Conservation (phyloP, 2,797 vertebrate genomes). For the Anguilla pacifica region DNA sequence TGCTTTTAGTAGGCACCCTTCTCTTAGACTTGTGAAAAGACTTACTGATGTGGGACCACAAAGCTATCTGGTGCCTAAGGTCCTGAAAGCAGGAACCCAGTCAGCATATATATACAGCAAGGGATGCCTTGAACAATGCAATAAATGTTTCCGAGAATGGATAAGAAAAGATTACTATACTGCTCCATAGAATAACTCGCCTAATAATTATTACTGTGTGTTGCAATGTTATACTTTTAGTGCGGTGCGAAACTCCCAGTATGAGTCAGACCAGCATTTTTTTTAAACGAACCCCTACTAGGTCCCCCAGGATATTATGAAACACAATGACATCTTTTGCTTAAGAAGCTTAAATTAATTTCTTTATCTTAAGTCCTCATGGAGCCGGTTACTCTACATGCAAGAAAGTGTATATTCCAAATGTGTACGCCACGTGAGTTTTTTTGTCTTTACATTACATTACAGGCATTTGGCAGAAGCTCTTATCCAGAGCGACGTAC, state of each 20-base stretch:
- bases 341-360: neutral
- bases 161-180: neutral
- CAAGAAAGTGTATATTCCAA: constrained; percentile 35
- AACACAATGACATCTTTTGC: neutral
- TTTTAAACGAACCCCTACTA: neutral
- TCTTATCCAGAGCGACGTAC: too few species aligned
- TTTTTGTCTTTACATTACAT: constrained; percentile 60
- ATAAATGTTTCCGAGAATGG: neutral
- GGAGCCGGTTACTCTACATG: constrained; percentile 40
- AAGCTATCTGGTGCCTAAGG: neutral
- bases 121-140: neutral
- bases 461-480: too few species aligned
- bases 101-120: neutral
- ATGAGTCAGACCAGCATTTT: neutral
- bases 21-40: neutral
- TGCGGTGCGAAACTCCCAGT: neutral
- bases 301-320: neutral
- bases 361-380: neutral
- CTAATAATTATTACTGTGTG: neutral
- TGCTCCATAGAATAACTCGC: neutral
- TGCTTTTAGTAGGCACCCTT: neutral
- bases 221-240: neutral
- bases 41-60: neutral
- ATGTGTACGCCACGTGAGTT: constrained; percentile 41
- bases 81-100: neutral